These are phyloP conservation scores for Polietes domitor DNA, from an alignment of 2,888 invertebrate species.

Conservation along the genomic window DNA sequence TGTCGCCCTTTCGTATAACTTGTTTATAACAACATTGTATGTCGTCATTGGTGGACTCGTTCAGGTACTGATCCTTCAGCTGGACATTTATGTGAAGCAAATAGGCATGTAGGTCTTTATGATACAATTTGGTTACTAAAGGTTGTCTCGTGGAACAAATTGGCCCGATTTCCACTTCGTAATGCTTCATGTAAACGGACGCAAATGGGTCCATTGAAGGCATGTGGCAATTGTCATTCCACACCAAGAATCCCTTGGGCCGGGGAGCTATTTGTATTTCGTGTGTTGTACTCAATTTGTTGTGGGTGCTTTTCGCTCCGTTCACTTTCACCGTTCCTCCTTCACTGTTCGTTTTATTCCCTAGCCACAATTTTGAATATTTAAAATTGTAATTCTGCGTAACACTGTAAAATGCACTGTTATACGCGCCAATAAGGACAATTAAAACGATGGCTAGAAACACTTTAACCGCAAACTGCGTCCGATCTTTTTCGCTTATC, in stretches of 20 bases:
- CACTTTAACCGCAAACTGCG: constrained; percentile 5
- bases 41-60: constrained; percentile 50
- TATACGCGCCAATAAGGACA: constrained; percentile 11
- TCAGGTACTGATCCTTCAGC: constrained; percentile 8
- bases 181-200: constrained; percentile 79
- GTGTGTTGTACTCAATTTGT: not conserved
- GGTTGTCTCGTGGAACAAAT: constrained; percentile 79
- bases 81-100: constrained; percentile 18
- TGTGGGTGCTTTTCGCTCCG: not conserved
- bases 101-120: constrained; percentile 64
- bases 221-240: constrained; percentile 84
- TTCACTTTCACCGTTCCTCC: not conserved
- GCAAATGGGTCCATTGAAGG: constrained; percentile 83
- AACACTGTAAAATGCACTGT: not conserved
- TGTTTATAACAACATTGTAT: constrained; percentile 76
- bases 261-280: not conserved
- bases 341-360: not conserved
- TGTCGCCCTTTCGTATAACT: constrained; percentile 68
- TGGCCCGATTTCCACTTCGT: constrained; percentile 81
- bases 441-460: not conserved
- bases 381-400: not conserved
- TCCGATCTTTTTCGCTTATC: constrained; percentile 26
- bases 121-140: constrained; percentile 68
- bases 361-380: not conserved
- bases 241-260: constrained; percentile 69